Evolutionary conservation across 1,140 invertebrate species (phyloP).

Genomic region (Drosophila santomea): DNA sequence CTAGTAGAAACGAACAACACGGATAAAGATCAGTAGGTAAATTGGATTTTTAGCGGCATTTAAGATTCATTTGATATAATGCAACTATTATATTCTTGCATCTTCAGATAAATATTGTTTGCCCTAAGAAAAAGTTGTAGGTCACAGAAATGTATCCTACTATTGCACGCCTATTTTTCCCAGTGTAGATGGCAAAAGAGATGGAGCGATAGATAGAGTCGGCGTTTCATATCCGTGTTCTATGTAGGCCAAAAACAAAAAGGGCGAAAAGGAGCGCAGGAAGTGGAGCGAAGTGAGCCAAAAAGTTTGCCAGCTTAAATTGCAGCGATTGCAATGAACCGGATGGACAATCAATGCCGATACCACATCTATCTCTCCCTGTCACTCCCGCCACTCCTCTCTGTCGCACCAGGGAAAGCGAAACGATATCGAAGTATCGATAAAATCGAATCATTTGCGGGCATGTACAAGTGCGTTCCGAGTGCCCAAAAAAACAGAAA

Average conservation of each 20-base stretch:
- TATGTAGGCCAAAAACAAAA: constrained; percentile 55
- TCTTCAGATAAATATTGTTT: too few species aligned
- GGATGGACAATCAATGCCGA: constrained; percentile 54
- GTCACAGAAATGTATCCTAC: too few species aligned
- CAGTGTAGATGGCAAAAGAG: background rate
- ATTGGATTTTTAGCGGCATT: too few species aligned
- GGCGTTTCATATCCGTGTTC: constrained; percentile 50
- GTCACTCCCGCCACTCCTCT: background rate
- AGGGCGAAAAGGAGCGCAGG: constrained; percentile 14
- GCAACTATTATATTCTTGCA: too few species aligned
- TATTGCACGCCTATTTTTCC: background rate
- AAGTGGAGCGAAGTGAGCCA: constrained; percentile 45
- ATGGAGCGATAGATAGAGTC: constrained; percentile 12
- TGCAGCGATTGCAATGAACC: constrained; percentile 57
- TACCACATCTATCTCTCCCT: constrained; percentile 36
- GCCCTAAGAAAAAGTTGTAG: too few species aligned
- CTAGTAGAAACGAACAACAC: background rate
- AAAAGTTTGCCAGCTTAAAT: constrained; percentile 66
- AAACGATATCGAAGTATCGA: constrained; percentile 21
- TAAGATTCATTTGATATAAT: too few species aligned
- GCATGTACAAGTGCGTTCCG: constrained; percentile 7
- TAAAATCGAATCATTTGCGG: constrained; percentile 20
- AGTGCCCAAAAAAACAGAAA: constrained; percentile 1
- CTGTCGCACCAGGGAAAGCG: constrained; percentile 8
- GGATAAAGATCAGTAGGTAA: too few species aligned